These are phyloP conservation scores for Phalacrocorax pelagicus DNA, from an alignment of 2,113 vertebrate species.

Conservation along the genomic window DNA sequence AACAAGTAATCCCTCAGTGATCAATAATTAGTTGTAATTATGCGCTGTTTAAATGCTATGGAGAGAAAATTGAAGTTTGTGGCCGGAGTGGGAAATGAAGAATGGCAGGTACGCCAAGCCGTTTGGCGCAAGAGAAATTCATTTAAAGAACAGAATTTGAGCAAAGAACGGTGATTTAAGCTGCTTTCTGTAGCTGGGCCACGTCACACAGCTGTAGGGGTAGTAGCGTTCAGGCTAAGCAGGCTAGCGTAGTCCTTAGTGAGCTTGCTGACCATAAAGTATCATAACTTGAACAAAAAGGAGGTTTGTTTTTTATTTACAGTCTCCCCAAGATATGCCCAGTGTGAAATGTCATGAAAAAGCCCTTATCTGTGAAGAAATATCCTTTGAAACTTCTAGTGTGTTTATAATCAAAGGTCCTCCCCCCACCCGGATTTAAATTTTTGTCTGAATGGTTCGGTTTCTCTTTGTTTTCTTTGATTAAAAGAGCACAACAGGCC, in stretches of 20 bases:
- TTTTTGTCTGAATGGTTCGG: background rate
- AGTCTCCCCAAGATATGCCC: background rate
- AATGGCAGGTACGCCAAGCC: background rate
- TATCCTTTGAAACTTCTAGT: background rate
- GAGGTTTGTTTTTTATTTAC: background rate
- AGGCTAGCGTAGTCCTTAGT: background rate
- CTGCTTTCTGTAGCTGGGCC: background rate
- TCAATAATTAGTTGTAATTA: conserved; percentile 69
- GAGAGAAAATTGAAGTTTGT: conserved; percentile 21
- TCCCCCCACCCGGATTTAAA: background rate
- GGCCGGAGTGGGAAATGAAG: conserved; percentile 19
- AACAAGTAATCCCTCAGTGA: conserved; percentile 61
- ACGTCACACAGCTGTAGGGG: background rate
- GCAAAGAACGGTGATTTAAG: background rate
- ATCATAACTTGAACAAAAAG: background rate
- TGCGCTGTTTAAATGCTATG: background rate
- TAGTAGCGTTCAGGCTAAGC: background rate
- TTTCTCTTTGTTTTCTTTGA: background rate
- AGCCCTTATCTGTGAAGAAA: background rate
- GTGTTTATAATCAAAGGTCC: background rate
- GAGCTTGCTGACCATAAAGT: background rate
- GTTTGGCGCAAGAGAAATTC: background rate
- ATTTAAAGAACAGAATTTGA: background rate
- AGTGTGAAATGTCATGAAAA: background rate
- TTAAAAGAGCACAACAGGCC: background rate